phyloP scores from a whole-genome alignment of 2,888 invertebrate species.

The Drosophila histrio region DNA sequence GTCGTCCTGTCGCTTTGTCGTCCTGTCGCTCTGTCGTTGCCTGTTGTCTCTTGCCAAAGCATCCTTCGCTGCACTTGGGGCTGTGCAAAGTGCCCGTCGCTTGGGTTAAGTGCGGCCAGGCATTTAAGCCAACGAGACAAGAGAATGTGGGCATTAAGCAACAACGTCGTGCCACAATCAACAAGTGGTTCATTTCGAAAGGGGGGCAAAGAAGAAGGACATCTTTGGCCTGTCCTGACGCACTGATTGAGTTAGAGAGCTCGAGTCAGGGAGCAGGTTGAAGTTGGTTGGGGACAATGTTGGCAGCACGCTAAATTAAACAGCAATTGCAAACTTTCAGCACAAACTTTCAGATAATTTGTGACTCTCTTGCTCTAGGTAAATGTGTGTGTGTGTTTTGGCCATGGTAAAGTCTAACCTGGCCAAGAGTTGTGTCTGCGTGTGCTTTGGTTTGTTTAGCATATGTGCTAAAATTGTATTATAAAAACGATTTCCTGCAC shows the following conservation, averaged over 20 bases:
- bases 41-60: constrained; percentile 24
- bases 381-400: constrained; percentile 4
- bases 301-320: constrained; percentile 80
- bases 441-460: constrained; percentile 44
- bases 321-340: constrained; percentile 82
- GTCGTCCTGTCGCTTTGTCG: not conserved
- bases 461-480: constrained; percentile 55
- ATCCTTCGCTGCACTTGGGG: constrained; percentile 41
- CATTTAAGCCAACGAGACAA: constrained; percentile 59
- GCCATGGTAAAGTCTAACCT: constrained; percentile 17
- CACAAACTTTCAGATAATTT: constrained; percentile 70
- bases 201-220: constrained; percentile 17
- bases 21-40: not conserved
- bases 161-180: constrained; percentile 25
- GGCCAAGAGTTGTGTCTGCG: constrained; percentile 3
- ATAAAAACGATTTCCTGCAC: constrained; percentile 58
- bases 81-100: constrained; percentile 43
- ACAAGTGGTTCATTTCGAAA: constrained; percentile 27
- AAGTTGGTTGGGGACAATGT: constrained; percentile 14
- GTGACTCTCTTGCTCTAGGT: constrained; percentile 18
- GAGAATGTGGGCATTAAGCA: constrained; percentile 29
- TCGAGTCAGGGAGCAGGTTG: constrained; percentile 16
- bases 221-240: constrained; percentile 36
- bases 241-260: constrained; percentile 72
- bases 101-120: constrained; percentile 52